These are phyloP conservation scores for Asarcornis scutulata DNA, from an alignment of 2,113 vertebrate species.

Conservation along the genomic window DNA sequence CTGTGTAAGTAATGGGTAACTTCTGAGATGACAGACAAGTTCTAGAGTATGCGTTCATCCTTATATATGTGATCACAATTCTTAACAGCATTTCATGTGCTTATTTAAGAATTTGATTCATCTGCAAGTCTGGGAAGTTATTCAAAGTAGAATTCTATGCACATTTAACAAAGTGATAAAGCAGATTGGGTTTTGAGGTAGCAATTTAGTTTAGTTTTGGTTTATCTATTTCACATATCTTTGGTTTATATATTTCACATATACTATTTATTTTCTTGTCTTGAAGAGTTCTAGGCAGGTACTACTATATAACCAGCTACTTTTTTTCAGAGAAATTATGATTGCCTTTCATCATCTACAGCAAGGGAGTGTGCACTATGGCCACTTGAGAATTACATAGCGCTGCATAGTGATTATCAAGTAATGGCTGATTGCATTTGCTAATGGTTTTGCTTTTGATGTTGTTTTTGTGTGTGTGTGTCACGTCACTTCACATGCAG, in stretches of 20 bases:
- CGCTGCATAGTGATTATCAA: conserved; percentile 20
- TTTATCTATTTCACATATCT: too few relatives aligned
- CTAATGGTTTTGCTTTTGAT: conserved; percentile 54
- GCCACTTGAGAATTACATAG: conserved; percentile 38
- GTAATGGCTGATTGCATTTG: conserved; percentile 56
- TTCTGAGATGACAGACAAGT: background rate
- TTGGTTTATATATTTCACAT: too few relatives aligned
- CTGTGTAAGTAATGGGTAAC: background rate
- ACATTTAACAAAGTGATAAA: background rate
- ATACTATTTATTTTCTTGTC: background rate
- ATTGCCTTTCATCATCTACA: conserved; percentile 19
- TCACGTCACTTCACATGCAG: background rate
- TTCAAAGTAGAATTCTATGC: background rate
- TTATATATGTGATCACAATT: background rate
- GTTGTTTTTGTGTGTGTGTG: background rate
- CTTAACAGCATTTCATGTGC: background rate
- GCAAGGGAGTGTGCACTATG: background rate
- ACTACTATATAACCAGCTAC: background rate
- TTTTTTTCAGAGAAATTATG: conserved; percentile 27
- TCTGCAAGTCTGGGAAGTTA: background rate
- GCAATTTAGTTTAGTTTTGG: background rate
- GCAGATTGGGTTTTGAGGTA: background rate
- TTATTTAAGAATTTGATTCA: background rate
- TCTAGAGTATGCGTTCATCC: background rate
- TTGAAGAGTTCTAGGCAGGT: background rate